Percentiles rank a stretch among this genome's conserved stretches.
These are phyloP conservation scores for Aphyosemion australe DNA, from an alignment of 2,113 vertebrate genomes.

Conservation along the genomic window DNA sequence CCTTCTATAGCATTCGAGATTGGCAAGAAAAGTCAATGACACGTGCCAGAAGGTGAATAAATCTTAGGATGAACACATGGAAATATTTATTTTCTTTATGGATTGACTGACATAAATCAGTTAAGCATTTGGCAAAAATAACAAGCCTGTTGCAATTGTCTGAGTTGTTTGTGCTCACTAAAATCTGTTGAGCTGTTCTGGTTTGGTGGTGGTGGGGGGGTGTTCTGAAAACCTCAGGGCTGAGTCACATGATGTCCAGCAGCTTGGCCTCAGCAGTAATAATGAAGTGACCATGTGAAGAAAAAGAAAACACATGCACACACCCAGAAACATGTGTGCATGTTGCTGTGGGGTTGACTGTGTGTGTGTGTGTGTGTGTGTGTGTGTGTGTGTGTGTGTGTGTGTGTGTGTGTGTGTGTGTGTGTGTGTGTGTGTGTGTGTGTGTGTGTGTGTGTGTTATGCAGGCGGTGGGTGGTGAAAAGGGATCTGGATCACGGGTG, in stretches of 20 bases:
- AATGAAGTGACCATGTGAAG: conserved; percentile 20
- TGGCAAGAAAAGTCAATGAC: neutral
- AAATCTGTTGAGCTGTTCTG: conserved; percentile 27
- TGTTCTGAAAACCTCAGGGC: conserved; percentile 22
- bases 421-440: no score
- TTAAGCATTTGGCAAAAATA: neutral
- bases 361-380: neutral
- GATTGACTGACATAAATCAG: conserved; percentile 4
- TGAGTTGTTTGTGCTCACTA: neutral
- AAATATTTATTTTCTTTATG: neutral
- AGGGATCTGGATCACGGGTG: conserved; percentile 27
- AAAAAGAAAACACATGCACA: conserved; percentile 20
- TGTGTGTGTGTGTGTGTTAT: conserved; percentile 9
- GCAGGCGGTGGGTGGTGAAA: conserved; percentile 22
- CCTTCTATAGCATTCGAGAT: neutral
- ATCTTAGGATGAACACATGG: neutral
- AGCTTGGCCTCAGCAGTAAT: conserved; percentile 5
- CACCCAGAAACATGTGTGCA: conserved; percentile 32
- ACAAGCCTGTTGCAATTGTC: neutral
- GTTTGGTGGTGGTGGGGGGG: neutral
- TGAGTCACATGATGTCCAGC: conserved; percentile 40
- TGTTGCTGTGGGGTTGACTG: neutral
- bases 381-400: no score
- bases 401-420: conserved; percentile 7
- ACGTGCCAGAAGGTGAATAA: neutral